These are phyloP conservation scores for Triplophysa siluroides DNA, from an alignment of 2,113 vertebrate species.

Conservation along the genomic window DNA sequence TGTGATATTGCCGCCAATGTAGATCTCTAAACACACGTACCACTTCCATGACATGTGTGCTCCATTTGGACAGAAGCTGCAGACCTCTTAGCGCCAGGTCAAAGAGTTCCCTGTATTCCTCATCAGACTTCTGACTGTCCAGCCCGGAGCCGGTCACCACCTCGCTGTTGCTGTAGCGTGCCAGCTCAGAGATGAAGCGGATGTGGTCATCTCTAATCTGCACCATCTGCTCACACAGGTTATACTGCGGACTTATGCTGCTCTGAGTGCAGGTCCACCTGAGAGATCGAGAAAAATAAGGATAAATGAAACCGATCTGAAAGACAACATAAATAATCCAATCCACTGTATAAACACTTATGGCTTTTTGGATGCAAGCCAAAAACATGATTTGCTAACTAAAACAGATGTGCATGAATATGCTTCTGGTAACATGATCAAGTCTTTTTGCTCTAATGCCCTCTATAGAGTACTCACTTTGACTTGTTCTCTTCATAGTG, in stretches of 20 bases:
- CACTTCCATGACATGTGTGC: constrained; percentile 99
- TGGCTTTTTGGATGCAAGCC: too few relatives aligned
- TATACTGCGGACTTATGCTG: constrained; percentile 98
- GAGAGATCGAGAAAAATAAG: constrained; percentile 44
- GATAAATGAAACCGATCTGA: not conserved
- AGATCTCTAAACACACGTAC: constrained; percentile 70
- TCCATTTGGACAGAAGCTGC: constrained; percentile 98
- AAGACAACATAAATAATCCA: too few relatives aligned
- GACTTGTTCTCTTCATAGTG: constrained; percentile 99
- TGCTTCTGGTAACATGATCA: too few relatives aligned
- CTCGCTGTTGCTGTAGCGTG: constrained; percentile 99
- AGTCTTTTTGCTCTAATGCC: too few relatives aligned
- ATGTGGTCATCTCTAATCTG: constrained; percentile 99
- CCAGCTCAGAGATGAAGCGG: constrained; percentile 98
- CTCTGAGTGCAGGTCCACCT: constrained; percentile 99
- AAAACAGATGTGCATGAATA: too few relatives aligned
- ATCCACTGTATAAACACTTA: too few relatives aligned
- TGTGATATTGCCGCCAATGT: too few relatives aligned
- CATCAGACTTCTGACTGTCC: constrained; percentile 98
- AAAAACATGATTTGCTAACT: not conserved
- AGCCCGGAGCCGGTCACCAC: constrained; percentile 97
- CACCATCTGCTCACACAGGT: constrained; percentile 99
- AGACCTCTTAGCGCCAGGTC: constrained; percentile 92
- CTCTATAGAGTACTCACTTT: constrained; percentile 81
- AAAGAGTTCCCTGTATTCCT: constrained; percentile 95